Base-by-base conservation (phyloP, 2,888 invertebrate species). In the Creontiades dilutus region DNA sequence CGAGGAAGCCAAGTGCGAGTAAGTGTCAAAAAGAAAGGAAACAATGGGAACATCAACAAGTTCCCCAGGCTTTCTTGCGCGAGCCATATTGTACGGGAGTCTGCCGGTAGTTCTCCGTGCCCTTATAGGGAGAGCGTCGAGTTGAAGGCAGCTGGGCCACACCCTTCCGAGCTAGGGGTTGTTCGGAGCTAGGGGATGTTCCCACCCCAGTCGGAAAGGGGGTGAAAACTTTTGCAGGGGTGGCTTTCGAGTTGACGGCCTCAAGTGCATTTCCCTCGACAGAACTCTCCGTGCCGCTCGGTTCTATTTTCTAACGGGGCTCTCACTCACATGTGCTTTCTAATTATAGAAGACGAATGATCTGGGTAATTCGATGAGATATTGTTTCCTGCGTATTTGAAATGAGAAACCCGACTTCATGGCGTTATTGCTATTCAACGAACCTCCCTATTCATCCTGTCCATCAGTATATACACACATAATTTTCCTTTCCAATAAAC, bases 141-240 rank as follows among this genome's bases (percentile, higher is more conserved):
- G 37, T 37, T 68, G 68, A 23, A 68, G 68, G 68, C 68, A 68
- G 68, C 68, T 68, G 68, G 68, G 68, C 68, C 68, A 68, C 68
- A 23, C 68, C 68, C 68, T 68, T 68, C 19, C 61, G n/a, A 61
- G 61, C 61, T 61, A 19, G 61, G 61, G 61, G 61, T 68, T 23
- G 68, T 68, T 5, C 68, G 12, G 23, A 23, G 68, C 19, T 23
- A 68, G 68, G 68, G 68, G 68, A 7, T 68, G 68, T 23, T 68
- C 23, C 61, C 0, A 23, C 27, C 23, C 68, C 23, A 23, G 23
- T 11, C 68, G 68, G 68, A 68, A n/a, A 68, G 68, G 19, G 68
- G 68, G 57, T 14, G 16, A n/a, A 68, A 68, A 23, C 23, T 68
- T 14, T 16, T 61, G 16, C 68, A 23, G 23, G 68, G 68, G 68